Evolutionary conservation across 2,888 invertebrate species (phyloP).

Genomic region (Girardia tigrina): DNA sequence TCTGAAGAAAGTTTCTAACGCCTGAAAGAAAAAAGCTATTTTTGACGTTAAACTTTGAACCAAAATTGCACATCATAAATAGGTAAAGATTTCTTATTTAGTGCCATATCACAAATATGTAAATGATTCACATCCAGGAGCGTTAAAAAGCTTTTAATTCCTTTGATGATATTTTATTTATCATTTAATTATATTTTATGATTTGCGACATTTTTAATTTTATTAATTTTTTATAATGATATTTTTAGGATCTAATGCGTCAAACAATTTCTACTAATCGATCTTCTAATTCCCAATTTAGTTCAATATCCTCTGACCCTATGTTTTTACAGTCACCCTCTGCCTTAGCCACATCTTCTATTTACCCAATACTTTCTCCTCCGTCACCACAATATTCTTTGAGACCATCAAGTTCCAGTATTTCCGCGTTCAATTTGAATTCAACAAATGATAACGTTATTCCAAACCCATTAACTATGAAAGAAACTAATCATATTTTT

Average conservation of each 20-base stretch:
- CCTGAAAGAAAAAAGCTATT: too few species aligned
- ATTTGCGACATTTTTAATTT: too few species aligned
- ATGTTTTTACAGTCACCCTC: conserved; percentile 19
- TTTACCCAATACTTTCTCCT: neutral
- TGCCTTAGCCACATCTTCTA: conserved; percentile 14
- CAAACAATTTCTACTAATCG: neutral
- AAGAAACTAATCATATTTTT: neutral
- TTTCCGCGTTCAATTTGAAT: conserved; percentile 7
- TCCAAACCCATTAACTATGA: neutral
- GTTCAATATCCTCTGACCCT: neutral
- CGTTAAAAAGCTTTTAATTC: too few species aligned
- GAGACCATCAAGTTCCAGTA: conserved; percentile 9
- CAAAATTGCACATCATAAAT: too few species aligned
- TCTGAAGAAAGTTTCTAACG: too few species aligned
- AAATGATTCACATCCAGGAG: too few species aligned
- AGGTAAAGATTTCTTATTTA: too few species aligned
- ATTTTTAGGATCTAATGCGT: conserved; percentile 12
- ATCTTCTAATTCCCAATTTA: neutral
- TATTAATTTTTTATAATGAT: too few species aligned
- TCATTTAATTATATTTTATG: too few species aligned
- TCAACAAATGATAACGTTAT: neutral
- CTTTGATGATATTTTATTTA: too few species aligned
- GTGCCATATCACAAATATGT: too few species aligned
- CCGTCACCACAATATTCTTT: conserved; percentile 2
- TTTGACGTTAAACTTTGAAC: too few species aligned